These are phyloP conservation scores for Blennius ocellaris DNA, from an alignment of 2,113 vertebrate genomes.

Conservation along the genomic window DNA sequence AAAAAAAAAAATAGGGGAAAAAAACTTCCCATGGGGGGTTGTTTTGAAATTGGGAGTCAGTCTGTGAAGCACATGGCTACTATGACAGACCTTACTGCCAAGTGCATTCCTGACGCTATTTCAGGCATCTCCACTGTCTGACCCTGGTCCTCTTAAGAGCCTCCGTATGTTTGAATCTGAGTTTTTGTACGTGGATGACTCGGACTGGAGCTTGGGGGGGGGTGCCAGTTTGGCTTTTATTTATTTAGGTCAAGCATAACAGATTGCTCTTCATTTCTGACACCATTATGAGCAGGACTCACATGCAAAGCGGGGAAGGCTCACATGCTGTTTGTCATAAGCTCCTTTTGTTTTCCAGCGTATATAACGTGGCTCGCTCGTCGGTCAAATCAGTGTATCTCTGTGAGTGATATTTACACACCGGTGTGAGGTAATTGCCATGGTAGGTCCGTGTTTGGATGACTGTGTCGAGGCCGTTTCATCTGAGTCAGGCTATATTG, in stretches of 20 bases:
- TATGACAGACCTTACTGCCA: constrained; percentile 59
- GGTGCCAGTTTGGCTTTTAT: constrained; percentile 39
- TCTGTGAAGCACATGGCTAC: constrained; percentile 77
- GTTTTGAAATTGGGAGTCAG: constrained; percentile 70
- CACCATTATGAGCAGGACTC: constrained; percentile 33
- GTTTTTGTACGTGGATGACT: constrained; percentile 65
- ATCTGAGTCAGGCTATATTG: constrained; percentile 23
- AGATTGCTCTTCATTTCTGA: constrained; percentile 36
- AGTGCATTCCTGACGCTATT: constrained; percentile 74
- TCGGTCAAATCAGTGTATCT: background rate
- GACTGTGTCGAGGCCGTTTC: background rate
- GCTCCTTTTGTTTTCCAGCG: constrained; percentile 7
- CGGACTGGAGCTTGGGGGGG: constrained; percentile 27
- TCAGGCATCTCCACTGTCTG: constrained; percentile 63
- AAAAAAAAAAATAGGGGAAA: too few relatives aligned
- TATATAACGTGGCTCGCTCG: background rate
- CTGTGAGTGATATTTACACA: too few relatives aligned
- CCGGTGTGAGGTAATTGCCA: too few relatives aligned
- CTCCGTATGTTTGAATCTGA: constrained; percentile 34
- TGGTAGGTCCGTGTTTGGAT: background rate
- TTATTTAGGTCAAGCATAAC: constrained; percentile 57
- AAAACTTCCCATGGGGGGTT: constrained; percentile 42
- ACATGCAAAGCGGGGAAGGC: constrained; percentile 29
- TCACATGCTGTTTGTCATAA: background rate
- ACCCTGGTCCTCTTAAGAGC: constrained; percentile 43